A percentile compares a stretch with the other conserved stretches of the same genome.
Evolutionary conservation across 35 echinoderm and acorn worm genomes (phyloP).

Genomic region (Antedon bifida): DNA sequence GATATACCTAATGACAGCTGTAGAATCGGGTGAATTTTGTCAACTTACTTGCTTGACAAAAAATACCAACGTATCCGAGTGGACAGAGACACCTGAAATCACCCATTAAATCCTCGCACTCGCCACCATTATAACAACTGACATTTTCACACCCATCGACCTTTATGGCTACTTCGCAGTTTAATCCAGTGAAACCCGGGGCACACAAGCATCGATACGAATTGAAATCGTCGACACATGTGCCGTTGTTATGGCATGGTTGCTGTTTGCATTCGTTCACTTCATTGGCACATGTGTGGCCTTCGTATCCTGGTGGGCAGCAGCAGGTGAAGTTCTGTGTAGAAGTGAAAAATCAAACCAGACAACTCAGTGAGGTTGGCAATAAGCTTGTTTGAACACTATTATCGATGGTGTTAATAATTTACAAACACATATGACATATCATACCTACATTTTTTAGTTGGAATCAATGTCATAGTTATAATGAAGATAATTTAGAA

Average conservation of each 20-base stretch:
- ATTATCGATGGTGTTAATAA: no score
- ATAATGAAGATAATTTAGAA: no score
- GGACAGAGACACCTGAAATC: slow-evolving; percentile 12
- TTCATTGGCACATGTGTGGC: slow-evolving; percentile 23
- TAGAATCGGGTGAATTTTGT: no score
- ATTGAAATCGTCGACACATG: slow-evolving; percentile 10
- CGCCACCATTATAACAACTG: neutral
- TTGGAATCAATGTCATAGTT: no score
- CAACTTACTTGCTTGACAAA: slow-evolving; percentile 37
- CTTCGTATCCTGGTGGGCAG: slow-evolving; percentile 37
- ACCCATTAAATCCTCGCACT: slow-evolving; percentile 34
- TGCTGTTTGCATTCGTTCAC: slow-evolving; percentile 24
- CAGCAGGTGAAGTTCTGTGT: slow-evolving; percentile 58
- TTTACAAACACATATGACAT: no score
- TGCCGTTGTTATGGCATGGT: slow-evolving; percentile 27
- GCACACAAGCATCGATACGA: slow-evolving; percentile 16
- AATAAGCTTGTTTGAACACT: no score
- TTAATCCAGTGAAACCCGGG: slow-evolving; percentile 18
- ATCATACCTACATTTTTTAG: no score
- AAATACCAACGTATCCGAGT: slow-evolving; percentile 20
- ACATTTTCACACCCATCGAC: slow-evolving; percentile 19
- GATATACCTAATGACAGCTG: no score
- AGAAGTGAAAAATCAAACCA: neutral
- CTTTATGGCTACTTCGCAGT: slow-evolving; percentile 37
- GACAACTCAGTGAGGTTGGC: neutral